Conservation (phyloP, 2,888 invertebrate species). For the Strigamia maritima region DNA sequence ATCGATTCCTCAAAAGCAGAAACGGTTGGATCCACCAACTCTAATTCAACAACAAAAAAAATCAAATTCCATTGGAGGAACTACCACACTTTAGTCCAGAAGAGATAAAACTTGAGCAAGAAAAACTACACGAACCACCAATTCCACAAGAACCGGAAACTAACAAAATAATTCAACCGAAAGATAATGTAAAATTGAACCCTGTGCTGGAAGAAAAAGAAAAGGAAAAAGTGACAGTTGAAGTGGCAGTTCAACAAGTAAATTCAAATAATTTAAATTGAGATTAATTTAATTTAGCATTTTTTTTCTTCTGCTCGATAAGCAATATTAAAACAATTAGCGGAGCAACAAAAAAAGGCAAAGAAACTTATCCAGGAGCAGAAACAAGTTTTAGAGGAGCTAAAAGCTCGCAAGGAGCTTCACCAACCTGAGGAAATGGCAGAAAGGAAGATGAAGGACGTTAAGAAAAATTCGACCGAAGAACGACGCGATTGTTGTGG, state of each 20-base stretch:
- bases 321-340: slow-evolving; percentile 44
- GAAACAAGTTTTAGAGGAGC: slow-evolving; percentile 60
- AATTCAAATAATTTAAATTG: not conserved
- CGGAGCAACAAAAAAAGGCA: too few relatives aligned
- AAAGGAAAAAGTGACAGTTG: slow-evolving; percentile 39
- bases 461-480: too few relatives aligned
- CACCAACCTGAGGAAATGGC: slow-evolving; percentile 21
- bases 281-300: too few relatives aligned
- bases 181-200: too few relatives aligned
- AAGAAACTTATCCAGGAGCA: slow-evolving; percentile 46
- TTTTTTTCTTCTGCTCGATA: slow-evolving; percentile 46
- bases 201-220: slow-evolving; percentile 42
- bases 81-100: too few relatives aligned
- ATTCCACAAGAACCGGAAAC: slow-evolving; percentile 44
- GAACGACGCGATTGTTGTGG: too few relatives aligned
- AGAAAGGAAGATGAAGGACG: too few relatives aligned
- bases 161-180: not conserved
- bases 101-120: too few relatives aligned
- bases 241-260: not conserved
- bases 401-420: slow-evolving; percentile 56
- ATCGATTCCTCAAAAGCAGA: slow-evolving; percentile 42
- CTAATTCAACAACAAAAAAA: too few relatives aligned
- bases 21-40: slow-evolving; percentile 40
- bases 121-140: slow-evolving; percentile 39
- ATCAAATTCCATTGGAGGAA: too few relatives aligned